These are phyloP conservation scores for Lacerta viridis DNA, from an alignment of 2,797 vertebrate species.

Conservation along the genomic window DNA sequence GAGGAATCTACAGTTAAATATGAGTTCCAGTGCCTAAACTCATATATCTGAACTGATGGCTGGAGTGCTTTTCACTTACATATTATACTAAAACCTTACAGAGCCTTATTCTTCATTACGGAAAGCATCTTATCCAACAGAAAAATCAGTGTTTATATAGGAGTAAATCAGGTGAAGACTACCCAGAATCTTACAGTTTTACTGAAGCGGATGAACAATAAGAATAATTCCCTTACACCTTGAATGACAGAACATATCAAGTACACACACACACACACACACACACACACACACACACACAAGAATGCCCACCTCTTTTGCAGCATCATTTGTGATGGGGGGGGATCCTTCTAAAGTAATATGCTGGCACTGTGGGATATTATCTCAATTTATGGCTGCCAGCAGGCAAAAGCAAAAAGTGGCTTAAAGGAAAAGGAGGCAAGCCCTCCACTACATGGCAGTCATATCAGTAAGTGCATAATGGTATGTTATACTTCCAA, in stretches of 20 bases:
- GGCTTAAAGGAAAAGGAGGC: neutral
- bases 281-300: neutral
- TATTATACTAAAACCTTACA: neutral
- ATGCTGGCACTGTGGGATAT: neutral
- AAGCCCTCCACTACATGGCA: neutral
- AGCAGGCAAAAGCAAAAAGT: neutral
- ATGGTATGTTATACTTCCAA: neutral
- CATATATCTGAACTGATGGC: neutral
- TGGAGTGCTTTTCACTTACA: neutral
- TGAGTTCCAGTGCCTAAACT: neutral
- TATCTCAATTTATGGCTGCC: neutral
- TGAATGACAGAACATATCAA: neutral
- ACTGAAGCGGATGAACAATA: neutral
- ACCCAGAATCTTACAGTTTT: conserved; percentile 9
- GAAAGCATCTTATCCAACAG: conserved; percentile 12
- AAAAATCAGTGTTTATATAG: conserved; percentile 14
- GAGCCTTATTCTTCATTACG: neutral
- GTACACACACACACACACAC: neutral
- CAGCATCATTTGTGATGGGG: neutral
- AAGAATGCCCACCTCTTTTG: neutral
- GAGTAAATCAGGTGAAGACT: neutral
- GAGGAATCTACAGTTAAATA: neutral
- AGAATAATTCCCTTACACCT: neutral
- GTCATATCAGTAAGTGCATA: neutral
- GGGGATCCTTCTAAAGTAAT: neutral